Conservation (phyloP, 2,888 invertebrate species). For the Nomada fabriciana region DNA sequence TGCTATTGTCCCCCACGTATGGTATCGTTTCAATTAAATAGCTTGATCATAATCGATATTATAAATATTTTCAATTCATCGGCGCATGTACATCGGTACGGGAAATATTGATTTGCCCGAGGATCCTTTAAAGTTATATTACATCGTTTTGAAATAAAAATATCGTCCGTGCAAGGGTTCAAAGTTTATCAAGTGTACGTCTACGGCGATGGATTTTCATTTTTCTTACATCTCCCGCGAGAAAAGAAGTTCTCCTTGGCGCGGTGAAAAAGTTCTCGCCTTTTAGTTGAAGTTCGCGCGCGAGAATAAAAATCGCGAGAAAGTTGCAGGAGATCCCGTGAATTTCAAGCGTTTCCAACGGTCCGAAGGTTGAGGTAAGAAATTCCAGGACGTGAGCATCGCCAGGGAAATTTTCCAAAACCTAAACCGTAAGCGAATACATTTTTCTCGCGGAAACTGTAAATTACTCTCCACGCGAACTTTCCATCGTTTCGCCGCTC, state of each 20-base stretch:
- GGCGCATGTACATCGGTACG: too few species aligned
- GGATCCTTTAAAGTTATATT: too few species aligned
- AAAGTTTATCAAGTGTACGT: constrained; percentile 16
- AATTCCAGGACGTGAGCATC: constrained; percentile 21
- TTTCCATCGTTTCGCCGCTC: background rate
- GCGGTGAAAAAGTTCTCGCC: constrained; percentile 19
- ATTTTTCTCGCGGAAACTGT: background rate
- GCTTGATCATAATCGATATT: too few species aligned
- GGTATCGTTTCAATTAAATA: background rate
- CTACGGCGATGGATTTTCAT: constrained; percentile 3
- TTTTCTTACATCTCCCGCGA: constrained; percentile 9
- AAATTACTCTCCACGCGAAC: constrained; percentile 7
- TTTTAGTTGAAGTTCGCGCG: constrained; percentile 10
- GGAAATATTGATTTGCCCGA: too few species aligned
- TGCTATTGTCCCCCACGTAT: background rate
- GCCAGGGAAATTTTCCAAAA: constrained; percentile 24
- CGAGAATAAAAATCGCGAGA: constrained; percentile 39
- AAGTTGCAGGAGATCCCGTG: constrained; percentile 24
- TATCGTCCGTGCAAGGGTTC: too few species aligned
- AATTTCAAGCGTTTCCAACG: constrained; percentile 19
- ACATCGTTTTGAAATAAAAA: too few species aligned
- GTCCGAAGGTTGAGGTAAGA: background rate
- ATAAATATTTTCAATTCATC: too few species aligned
- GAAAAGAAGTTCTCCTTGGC: background rate
- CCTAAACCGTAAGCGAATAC: background rate